Evolutionary conservation across 2,797 vertebrate species (phyloP).

Genomic region (Petrocephalus sullivani): DNA sequence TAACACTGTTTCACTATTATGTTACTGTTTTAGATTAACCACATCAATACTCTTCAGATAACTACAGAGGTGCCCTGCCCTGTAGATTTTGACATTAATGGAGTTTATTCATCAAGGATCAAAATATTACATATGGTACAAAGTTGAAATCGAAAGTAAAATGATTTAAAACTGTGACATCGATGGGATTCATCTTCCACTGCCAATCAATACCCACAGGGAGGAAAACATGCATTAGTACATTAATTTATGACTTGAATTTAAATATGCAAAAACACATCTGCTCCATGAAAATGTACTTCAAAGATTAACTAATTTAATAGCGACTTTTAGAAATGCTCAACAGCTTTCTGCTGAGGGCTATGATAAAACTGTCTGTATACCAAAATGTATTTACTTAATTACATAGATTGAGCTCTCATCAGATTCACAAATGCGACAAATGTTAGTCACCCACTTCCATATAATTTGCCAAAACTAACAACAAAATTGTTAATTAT

Average conservation of each 20-base stretch:
- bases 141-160: not conserved
- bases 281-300: not conserved
- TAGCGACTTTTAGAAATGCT: not conserved
- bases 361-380: not conserved
- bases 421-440: not conserved
- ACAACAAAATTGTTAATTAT: not conserved
- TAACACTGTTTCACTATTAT: not conserved
- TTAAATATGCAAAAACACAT: conserved; percentile 8
- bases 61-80: not conserved
- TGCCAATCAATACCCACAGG: not conserved
- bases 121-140: not conserved
- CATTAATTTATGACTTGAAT: conserved; percentile 3
- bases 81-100: not conserved
- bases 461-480: not conserved
- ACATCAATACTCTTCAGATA: not conserved
- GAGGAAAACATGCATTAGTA: conserved; percentile 14
- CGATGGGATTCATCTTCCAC: not conserved
- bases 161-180: not conserved
- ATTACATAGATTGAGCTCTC: not conserved
- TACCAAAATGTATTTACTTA: conserved; percentile 5
- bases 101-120: conserved; percentile 1
- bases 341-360: not conserved
- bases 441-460: conserved; percentile 3
- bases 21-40: not conserved
- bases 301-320: not conserved